These are phyloP conservation scores for Pantherophis guttatus DNA, from an alignment of 2,113 vertebrate species.

Conservation along the genomic window DNA sequence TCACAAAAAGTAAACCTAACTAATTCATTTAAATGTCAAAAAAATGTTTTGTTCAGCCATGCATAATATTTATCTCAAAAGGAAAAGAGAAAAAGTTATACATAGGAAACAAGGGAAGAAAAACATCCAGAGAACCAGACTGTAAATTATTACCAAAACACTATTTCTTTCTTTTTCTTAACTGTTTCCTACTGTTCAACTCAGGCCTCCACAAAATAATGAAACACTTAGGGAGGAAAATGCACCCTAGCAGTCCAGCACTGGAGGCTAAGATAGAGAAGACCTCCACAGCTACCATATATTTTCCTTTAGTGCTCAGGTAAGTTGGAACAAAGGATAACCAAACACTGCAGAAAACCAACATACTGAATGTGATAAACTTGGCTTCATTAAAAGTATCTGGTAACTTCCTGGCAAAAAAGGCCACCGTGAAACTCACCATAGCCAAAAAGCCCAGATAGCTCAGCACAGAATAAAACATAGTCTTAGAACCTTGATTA, in stretches of 20 bases:
- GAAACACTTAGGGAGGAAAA: not conserved
- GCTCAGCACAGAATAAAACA: not conserved
- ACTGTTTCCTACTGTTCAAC: not conserved
- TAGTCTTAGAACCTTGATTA: no score
- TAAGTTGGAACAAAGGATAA: no score
- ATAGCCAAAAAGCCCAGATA: not conserved
- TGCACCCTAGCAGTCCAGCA: not conserved
- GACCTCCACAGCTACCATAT: not conserved
- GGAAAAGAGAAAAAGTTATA: no score
- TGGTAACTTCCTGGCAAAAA: not conserved
- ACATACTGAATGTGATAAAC: not conserved
- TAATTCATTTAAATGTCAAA: no score
- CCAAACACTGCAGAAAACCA: not conserved
- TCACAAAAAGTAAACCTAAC: no score
- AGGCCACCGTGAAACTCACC: not conserved
- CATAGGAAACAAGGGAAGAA: no score
- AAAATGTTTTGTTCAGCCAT: no score
- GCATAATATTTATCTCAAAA: no score
- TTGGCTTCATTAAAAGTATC: constrained; percentile 1
- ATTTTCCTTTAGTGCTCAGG: no score
- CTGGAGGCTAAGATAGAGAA: not conserved
- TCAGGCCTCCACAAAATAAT: not conserved
- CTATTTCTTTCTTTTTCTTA: no score
- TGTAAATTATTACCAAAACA: no score
- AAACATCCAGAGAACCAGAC: no score